phyloP scores from a whole-genome alignment of 2,888 invertebrate species.

The Drosophila atroscutellata region DNA sequence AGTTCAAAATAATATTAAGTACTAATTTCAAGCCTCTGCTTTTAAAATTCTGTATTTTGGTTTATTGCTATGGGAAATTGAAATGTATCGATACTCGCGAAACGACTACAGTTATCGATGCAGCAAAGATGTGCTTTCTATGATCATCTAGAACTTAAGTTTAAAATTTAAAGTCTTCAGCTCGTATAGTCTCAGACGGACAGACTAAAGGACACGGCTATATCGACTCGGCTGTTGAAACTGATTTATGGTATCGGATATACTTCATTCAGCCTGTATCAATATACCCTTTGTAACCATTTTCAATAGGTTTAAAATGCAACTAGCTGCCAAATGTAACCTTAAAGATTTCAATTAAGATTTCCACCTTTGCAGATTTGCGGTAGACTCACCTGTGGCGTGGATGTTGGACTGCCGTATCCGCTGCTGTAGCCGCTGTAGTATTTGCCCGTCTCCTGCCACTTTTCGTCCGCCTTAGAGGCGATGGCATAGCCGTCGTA shows the following conservation, averaged over 20 bases:
- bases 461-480: constrained; percentile 85
- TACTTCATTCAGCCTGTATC: background rate
- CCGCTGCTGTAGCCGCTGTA: constrained; percentile 86
- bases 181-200: too few species aligned
- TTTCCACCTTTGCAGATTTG: background rate
- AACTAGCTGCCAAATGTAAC: background rate
- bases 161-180: too few species aligned
- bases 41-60: too few species aligned
- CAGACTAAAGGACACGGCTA: too few species aligned
- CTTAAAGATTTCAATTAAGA: background rate
- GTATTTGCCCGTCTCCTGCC: constrained; percentile 85
- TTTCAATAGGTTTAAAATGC: background rate
- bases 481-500: constrained; percentile 87
- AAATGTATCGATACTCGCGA: too few species aligned
- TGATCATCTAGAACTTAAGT: too few species aligned
- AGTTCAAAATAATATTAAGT: too few species aligned
- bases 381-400: constrained; percentile 80
- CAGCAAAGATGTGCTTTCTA: too few species aligned
- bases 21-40: too few species aligned
- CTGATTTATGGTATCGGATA: background rate
- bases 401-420: constrained; percentile 84
- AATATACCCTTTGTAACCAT: background rate
- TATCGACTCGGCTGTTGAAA: background rate
- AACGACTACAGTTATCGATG: too few species aligned
- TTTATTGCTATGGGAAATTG: too few species aligned